Base-by-base conservation (phyloP, 2,113 vertebrate genomes). In the Corythaixoides concolor region DNA sequence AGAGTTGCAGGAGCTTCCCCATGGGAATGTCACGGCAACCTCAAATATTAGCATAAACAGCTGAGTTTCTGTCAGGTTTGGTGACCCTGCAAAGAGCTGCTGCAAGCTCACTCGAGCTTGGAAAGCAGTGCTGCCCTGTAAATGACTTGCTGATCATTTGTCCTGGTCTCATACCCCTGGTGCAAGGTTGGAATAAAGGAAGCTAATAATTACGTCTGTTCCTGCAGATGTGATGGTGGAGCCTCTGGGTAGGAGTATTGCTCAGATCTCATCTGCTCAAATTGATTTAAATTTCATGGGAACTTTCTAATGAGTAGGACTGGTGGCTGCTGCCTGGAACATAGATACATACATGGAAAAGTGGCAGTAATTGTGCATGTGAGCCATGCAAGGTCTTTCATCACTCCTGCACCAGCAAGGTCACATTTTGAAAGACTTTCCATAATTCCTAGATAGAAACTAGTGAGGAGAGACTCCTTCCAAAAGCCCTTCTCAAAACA, bases 31-130 rank as follows among this genome's bases (percentile, higher is more conserved):
- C 6, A 1, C 85, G 90, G 72, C 89, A 81, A 87, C 47, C 79
- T 89, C 73, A 66, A 74, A 74, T 63, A 90, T 78, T 74, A 70
- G 72, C 83, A 81, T 89, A 60, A 90, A 35, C 72, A 92, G 89
- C 73, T 87, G 91, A 84, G 72, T 39, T 95, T 84, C 84, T 95
- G 89, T 80, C 47, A 55, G 76, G 50, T 69, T 77, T 84, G 64
- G 60, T 86, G 91, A 89, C 83, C 88, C 94, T 80, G 47, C 14
- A n/a, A 89, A 70, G 66, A 43, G 37, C 64, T 77, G 55, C 91
- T 77, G 47, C 24, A 45, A 59, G 49, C 75, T 95, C 63, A 11
- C 32, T 92, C 6, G 0, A 80, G 78, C 92, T 62, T 84, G 86
- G 75, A 59, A 88, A 74, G 72, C 88, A 63, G 33, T 0, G 0